Evolutionary conservation across 1,140 invertebrate species (phyloP), one percentile per base, ranked within the genome.

Genomic region (Pararge aegeria): DNA sequence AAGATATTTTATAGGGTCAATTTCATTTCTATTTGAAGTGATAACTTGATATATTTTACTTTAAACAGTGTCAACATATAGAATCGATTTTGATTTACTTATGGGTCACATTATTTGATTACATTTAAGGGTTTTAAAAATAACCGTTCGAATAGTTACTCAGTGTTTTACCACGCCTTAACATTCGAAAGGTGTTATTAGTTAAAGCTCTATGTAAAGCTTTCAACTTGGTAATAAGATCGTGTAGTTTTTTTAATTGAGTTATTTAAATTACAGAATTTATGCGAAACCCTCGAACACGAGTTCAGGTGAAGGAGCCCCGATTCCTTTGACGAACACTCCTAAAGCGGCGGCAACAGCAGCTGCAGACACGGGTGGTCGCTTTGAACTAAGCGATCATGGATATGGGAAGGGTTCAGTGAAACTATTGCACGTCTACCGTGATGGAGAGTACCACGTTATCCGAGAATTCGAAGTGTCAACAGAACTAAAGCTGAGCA

Each of bases 361-460:
- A 2, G 78, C 84, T 5, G 75, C 72, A 4, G 87, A 89, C 55
- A 70, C 74, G 2, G 81, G 82, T 10, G 87, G 87, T 37, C 76
- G 83, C 9, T 94, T 94, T 66, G 90, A 92, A 73, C 90, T 95
- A 34, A 92, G 92, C 46, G 91, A 94, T 61, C 91, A 93, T 49
- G 93, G 93, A 9, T 96, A 95, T 78, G 95, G 95, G 18, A 96
- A 96, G 83, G 93, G 93, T 85, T 90, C 90, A 53, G 93, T 96
- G 0, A 95, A 95, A 74, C 83, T 96, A 0, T 82, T 95, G 6
- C 92, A 95, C 71, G 92, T 96, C 5, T 86, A 91, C 37, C 91
- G 94, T 10, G 91, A 94, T 42, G 93, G 92, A 12, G 78, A 90
- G 0, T 89, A 90, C 54, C 94, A 95, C 72, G 90, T 91, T 59